phyloP scores from a whole-genome alignment of 1,140 invertebrate species.

The Paraescarpia echinospica region DNA sequence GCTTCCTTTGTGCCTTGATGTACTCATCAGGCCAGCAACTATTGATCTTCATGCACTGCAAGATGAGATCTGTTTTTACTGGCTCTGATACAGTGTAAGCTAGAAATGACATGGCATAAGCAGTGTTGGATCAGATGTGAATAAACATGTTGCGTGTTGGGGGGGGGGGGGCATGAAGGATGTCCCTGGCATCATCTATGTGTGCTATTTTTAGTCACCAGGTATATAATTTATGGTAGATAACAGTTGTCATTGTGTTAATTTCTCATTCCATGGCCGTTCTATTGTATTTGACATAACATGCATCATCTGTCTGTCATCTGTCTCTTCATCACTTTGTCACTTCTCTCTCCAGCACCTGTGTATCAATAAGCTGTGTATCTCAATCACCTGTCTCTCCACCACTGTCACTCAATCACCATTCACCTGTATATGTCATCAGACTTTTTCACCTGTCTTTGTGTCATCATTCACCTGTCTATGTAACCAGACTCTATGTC shows the following conservation, averaged over 20 bases:
- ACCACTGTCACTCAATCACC: too few species aligned
- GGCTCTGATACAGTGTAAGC: background rate
- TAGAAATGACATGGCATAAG: background rate
- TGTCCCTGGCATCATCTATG: background rate
- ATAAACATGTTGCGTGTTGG: background rate
- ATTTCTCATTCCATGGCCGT: background rate
- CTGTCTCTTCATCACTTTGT: background rate
- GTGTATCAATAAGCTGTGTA: too few species aligned
- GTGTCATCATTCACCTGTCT: too few species aligned
- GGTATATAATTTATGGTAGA: too few species aligned
- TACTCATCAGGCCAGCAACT: background rate
- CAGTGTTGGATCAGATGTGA: background rate
- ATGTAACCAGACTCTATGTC: too few species aligned
- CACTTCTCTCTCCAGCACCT: too few species aligned
- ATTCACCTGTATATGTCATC: too few species aligned
- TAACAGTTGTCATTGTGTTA: background rate
- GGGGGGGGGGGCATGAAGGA: background rate
- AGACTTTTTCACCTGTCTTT: too few species aligned
- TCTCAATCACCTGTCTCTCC: too few species aligned
- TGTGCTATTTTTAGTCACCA: background rate
- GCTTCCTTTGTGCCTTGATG: background rate
- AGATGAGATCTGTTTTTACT: background rate
- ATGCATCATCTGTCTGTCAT: background rate
- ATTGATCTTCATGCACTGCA: background rate
- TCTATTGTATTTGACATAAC: background rate